Evolutionary conservation across 1,140 invertebrate genomes (phyloP).

Genomic region (Hyles euphorbiae): DNA sequence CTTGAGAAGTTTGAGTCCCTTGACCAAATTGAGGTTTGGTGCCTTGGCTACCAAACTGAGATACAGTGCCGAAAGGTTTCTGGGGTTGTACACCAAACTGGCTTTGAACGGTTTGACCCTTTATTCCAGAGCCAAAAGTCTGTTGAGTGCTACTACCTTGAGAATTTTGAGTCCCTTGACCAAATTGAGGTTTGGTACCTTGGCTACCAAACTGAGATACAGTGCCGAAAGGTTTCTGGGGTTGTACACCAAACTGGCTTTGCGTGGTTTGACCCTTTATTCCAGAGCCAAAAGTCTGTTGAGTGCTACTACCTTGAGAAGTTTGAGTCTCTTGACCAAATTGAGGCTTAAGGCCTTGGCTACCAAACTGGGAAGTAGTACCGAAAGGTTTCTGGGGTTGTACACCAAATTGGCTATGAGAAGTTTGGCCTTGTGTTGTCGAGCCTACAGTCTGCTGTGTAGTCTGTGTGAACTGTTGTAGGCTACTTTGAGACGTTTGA

Average conservation of each 20-base stretch:
- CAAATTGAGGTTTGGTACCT: conserved; percentile 4
- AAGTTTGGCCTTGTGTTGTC: conserved; percentile 4
- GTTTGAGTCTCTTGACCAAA: conserved; percentile 5
- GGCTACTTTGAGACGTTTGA: background rate
- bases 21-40: conserved; percentile 1
- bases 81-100: too few species aligned
- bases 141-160: background rate
- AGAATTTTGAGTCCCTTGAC: conserved; percentile 4
- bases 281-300: background rate
- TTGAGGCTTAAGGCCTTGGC: conserved; percentile 5
- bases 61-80: too few species aligned
- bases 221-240: background rate
- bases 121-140: too few species aligned
- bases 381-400: background rate
- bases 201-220: conserved; percentile 4
- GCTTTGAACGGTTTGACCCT: too few species aligned
- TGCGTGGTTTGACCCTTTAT: too few species aligned
- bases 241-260: too few species aligned
- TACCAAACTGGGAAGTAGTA: background rate
- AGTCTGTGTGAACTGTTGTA: background rate
- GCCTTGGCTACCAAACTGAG: too few species aligned
- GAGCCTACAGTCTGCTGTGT: background rate
- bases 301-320: background rate
- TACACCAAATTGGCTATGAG: background rate
- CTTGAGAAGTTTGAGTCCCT: conserved; percentile 1